Evolutionary conservation across 2,888 invertebrate genomes (phyloP).

Genomic region (Zaprionus lineosus): DNA sequence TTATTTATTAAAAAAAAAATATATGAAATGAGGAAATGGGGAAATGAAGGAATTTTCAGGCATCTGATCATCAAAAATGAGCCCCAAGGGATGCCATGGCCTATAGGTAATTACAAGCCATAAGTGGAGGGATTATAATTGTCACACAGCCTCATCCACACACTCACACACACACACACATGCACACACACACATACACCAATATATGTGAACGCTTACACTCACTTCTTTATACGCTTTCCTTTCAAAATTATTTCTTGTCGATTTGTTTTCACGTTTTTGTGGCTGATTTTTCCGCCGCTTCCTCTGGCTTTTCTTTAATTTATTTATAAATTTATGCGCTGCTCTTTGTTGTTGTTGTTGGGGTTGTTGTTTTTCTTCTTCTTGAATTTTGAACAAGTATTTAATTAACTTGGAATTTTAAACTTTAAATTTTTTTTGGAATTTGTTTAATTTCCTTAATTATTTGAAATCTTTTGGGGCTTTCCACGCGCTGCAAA

Average conservation of each 20-base stretch:
- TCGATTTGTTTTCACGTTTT: slow-evolving; percentile 13
- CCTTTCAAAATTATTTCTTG: background rate
- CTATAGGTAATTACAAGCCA: slow-evolving; percentile 43
- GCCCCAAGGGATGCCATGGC: slow-evolving; percentile 38
- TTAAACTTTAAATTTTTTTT: background rate
- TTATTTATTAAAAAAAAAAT: slow-evolving; percentile 5
- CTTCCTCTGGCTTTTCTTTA: slow-evolving; percentile 44
- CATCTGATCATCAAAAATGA: slow-evolving; percentile 33
- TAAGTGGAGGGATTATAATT: slow-evolving; percentile 1
- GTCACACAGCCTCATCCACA: too few relatives aligned
- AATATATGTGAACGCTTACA: slow-evolving; percentile 13
- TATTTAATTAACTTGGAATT: slow-evolving; percentile 20
- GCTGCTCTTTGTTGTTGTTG: slow-evolving; percentile 21
- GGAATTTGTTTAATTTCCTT: background rate
- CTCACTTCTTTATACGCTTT: background rate
- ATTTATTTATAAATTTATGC: slow-evolving; percentile 71
- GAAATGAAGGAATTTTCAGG: slow-evolving; percentile 30
- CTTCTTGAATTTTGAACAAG: too few relatives aligned
- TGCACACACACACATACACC: background rate
- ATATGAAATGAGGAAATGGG: background rate
- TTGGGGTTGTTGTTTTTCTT: too few relatives aligned
- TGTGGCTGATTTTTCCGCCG: slow-evolving; percentile 3
- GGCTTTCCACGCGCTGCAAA: slow-evolving; percentile 8
- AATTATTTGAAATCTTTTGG: slow-evolving; percentile 6
- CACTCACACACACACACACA: slow-evolving; percentile 8